These are phyloP conservation scores for Hycleus cichorii DNA, from an alignment of 1,140 invertebrate genomes.

Conservation along the genomic window DNA sequence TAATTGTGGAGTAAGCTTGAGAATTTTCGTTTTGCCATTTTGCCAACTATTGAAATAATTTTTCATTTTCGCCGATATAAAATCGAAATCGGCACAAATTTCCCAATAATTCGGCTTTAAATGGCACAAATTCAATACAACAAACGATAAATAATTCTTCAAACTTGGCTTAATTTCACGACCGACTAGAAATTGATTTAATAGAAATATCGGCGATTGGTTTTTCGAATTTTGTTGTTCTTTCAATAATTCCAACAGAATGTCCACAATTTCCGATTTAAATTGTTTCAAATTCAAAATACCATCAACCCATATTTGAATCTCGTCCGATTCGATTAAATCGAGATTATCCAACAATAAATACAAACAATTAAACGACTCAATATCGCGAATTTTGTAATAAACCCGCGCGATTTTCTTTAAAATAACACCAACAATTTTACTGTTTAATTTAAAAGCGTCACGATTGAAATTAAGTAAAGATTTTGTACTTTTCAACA, in stretches of 20 bases:
- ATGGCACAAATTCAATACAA: slow-evolving; percentile 32
- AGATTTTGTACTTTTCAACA: slow-evolving; percentile 44
- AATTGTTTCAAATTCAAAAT: slow-evolving; percentile 34
- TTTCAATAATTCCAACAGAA: slow-evolving; percentile 35
- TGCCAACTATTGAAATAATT: slow-evolving; percentile 17
- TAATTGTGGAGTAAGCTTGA: slow-evolving; percentile 20
- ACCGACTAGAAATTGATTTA: no score
- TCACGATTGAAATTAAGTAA: slow-evolving; percentile 51
- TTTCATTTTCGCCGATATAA: slow-evolving; percentile 9
- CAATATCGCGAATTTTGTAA: slow-evolving; percentile 42
- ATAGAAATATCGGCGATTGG: not conserved
- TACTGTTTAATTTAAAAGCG: slow-evolving; percentile 47
- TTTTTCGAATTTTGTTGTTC: slow-evolving; percentile 2
- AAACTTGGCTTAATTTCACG: not conserved
- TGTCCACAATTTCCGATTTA: slow-evolving; percentile 40
- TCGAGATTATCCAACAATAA: no score
- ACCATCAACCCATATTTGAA: slow-evolving; percentile 58
- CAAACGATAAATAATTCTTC: slow-evolving; percentile 28
- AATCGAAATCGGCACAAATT: slow-evolving; percentile 8
- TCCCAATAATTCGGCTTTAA: slow-evolving; percentile 19
- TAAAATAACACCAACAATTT: slow-evolving; percentile 51
- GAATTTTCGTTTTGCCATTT: not conserved
- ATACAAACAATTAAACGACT: not conserved
- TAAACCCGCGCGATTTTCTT: slow-evolving; percentile 51
- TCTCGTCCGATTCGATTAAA: slow-evolving; percentile 39